phyloP scores from a whole-genome alignment of 2,113 vertebrate species.

The Myotis lucifugus region DNA sequence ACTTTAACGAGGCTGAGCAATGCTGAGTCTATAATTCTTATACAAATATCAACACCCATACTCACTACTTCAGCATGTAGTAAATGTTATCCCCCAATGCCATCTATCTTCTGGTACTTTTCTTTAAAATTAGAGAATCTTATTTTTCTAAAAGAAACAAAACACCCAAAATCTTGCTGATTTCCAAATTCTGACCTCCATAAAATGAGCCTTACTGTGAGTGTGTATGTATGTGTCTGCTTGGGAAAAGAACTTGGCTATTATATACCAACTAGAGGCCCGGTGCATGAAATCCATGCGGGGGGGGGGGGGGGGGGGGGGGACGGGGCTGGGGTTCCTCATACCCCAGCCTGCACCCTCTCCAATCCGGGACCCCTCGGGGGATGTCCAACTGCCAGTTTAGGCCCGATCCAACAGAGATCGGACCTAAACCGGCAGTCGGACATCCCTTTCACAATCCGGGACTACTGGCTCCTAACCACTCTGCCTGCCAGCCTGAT shows the following conservation, averaged over 20 bases:
- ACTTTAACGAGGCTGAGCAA: neutral
- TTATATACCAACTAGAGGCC: neutral
- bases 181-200: constrained; percentile 46
- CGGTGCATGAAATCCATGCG: too few relatives aligned
- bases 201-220: neutral
- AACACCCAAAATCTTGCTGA: neutral
- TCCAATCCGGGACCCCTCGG: too few relatives aligned
- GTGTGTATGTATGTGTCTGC: neutral
- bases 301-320: too few relatives aligned
- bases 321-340: too few relatives aligned
- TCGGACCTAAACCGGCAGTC: too few relatives aligned
- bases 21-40: neutral
- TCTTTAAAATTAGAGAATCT: neutral
- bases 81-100: neutral
- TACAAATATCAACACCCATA: neutral
- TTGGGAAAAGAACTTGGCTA: neutral
- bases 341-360: too few relatives aligned
- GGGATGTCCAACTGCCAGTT: too few relatives aligned
- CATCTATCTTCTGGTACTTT: neutral
- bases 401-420: too few relatives aligned
- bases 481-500: too few relatives aligned
- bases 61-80: constrained; percentile 1
- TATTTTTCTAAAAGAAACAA: constrained; percentile 44
- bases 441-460: too few relatives aligned
- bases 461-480: too few relatives aligned